Evolutionary conservation across 2,113 vertebrate genomes (phyloP), one percentile per base, ranked within the genome.

Genomic region (Oreamnos americanus): DNA sequence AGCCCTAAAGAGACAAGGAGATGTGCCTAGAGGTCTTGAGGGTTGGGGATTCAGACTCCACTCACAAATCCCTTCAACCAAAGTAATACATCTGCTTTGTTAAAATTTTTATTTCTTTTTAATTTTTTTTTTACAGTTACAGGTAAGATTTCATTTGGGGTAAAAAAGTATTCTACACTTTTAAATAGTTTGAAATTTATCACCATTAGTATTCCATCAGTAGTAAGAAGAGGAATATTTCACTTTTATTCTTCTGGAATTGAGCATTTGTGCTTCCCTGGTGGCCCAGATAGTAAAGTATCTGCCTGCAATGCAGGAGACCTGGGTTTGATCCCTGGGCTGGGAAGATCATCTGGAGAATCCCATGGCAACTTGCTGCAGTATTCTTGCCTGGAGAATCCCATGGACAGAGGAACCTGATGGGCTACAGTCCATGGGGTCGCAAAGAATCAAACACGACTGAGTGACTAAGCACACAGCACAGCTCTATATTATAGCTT

Each of bases 361-460:
- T 57, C 55, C 55, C n/a, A 11, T 36, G n/a, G 5, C 17, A 71
- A 36, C 64, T 17, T 71, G 17, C 64, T 71, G 17, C 9, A 36
- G 17, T 36, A 21, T 21, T 36, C 9, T 71, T 71, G n/a, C n/a
- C n/a, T 71, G 64, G 64, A 71, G n/a, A 21, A 71, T 36, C 64
- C n/a, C n/a, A 71, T 25, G n/a, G 21, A 25, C 36, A 74, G 67
- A 39, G n/a, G 21, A 74, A 12, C n/a, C 21, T 39, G 67, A 3
- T 13, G 67, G n/a, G 67, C n/a, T 74, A 13, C 21, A 74, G n/a
- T 25, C 10, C n/a, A 13, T 25, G n/a, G 67, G 36, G 36, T 74
- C 2, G 0, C 36, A 39, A 67, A 67, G 19, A 71, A 12, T 13
- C 5, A 5, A 25, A 39, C 21, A 39, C 0, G 19, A 74, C 36